These are phyloP conservation scores for Amphipoea lucens DNA, from an alignment of 2,888 invertebrate genomes.

Conservation along the genomic window DNA sequence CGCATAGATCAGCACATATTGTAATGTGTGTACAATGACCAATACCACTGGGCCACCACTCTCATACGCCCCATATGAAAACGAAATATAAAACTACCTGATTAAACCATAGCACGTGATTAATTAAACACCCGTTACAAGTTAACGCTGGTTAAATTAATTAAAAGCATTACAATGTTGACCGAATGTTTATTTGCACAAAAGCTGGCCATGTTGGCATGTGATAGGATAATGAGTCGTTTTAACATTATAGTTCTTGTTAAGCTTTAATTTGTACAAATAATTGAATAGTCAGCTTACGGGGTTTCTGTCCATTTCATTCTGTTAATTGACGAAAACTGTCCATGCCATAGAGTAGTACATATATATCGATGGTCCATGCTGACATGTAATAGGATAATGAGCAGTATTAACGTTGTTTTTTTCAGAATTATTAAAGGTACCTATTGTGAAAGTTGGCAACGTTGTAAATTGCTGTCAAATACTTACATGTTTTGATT, in stretches of 20 bases:
- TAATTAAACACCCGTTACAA: slow-evolving; percentile 34
- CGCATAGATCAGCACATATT: too few relatives aligned
- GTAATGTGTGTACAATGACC: too few relatives aligned
- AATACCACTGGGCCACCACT: neutral
- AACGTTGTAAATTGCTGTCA: neutral
- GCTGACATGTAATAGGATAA: neutral
- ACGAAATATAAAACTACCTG: neutral
- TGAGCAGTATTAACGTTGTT: neutral
- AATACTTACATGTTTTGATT: too few relatives aligned
- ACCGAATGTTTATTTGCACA: slow-evolving; percentile 10
- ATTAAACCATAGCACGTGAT: slow-evolving; percentile 17
- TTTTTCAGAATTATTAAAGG: too few relatives aligned
- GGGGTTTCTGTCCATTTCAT: neutral
- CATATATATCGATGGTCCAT: too few relatives aligned
- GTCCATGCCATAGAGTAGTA: too few relatives aligned
- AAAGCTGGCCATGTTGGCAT: slow-evolving; percentile 12
- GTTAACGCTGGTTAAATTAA: slow-evolving; percentile 44
- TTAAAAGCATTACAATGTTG: slow-evolving; percentile 41
- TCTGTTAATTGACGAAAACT: neutral
- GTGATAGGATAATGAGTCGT: slow-evolving; percentile 11
- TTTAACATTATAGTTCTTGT: slow-evolving; percentile 10
- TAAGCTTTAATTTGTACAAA: slow-evolving; percentile 8
- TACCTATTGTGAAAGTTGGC: neutral
- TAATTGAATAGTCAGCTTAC: slow-evolving; percentile 17
- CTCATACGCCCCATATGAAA: neutral